Conservation (phyloP, 2,888 invertebrate species). For the Diadromus collaris region DNA sequence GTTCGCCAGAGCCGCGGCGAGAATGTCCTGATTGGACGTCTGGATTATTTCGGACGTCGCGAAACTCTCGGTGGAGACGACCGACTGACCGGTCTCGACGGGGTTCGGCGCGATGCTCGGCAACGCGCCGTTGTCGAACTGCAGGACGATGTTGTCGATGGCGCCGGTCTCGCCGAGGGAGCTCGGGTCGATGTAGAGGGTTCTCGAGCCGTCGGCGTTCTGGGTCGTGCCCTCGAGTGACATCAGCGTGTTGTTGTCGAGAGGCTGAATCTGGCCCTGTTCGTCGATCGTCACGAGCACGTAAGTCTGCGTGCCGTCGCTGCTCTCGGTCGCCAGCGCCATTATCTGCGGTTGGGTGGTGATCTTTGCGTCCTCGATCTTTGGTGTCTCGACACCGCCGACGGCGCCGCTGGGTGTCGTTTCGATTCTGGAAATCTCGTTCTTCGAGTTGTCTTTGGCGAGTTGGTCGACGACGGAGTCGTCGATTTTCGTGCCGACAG, state of each 20-base stretch:
- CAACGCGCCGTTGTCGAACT: slow-evolving; percentile 80
- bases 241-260: slow-evolving; percentile 87
- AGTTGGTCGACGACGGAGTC: slow-evolving; percentile 61
- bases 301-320: slow-evolving; percentile 87
- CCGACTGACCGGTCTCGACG: slow-evolving; percentile 79
- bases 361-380: slow-evolving; percentile 70
- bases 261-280: slow-evolving; percentile 86
- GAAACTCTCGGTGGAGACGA: slow-evolving; percentile 69
- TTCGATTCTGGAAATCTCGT: slow-evolving; percentile 45
- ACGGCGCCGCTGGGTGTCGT: slow-evolving; percentile 15
- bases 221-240: slow-evolving; percentile 78
- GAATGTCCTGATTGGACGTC: slow-evolving; percentile 84
- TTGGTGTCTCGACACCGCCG: slow-evolving; percentile 62
- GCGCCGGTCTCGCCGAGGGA: slow-evolving; percentile 80
- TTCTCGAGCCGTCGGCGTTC: slow-evolving; percentile 75
- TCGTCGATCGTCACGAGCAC: slow-evolving; percentile 88
- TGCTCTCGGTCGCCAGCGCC: slow-evolving; percentile 88
- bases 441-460: slow-evolving; percentile 59
- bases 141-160: slow-evolving; percentile 81
- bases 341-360: slow-evolving; percentile 84
- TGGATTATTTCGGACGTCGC: slow-evolving; percentile 69
- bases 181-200: slow-evolving; percentile 80
- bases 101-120: slow-evolving; percentile 60
- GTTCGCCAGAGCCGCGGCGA: slow-evolving; percentile 89
- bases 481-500: slow-evolving; percentile 21